Percentiles rank a stretch among this genome's conserved stretches.
phyloP scores from a whole-genome alignment of 2,797 vertebrate genomes.

The Halcyon smyrnensis region DNA sequence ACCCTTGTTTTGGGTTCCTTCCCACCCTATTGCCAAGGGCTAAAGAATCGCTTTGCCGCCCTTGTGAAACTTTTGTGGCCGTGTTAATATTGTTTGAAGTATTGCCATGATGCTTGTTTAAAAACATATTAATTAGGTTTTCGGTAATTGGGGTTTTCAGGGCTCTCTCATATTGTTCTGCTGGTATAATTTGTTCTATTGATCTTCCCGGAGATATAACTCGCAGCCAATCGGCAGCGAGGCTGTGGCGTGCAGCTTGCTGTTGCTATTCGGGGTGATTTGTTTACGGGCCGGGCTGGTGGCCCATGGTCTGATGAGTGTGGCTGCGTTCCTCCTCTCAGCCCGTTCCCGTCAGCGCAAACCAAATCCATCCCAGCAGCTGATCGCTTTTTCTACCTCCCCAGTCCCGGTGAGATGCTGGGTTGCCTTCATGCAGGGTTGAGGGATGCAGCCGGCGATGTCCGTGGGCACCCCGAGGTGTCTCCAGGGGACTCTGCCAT shows the following conservation, averaged over 20 bases:
- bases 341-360: background rate
- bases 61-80: constrained; percentile 22
- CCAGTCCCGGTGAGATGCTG: fast-evolving
- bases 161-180: background rate
- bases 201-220: constrained; percentile 24
- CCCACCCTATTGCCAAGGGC: background rate
- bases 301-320: background rate
- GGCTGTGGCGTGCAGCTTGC: background rate
- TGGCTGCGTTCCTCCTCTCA: background rate
- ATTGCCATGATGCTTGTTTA: constrained; percentile 35
- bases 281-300: background rate
- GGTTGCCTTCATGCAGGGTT: fast-evolving
- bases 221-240: background rate
- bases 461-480: fast-evolving
- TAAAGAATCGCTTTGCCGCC: background rate
- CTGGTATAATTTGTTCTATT: constrained; percentile 44
- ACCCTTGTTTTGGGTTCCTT: background rate
- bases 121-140: constrained; percentile 47
- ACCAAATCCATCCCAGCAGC: background rate
- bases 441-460: fast-evolving
- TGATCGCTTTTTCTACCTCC: background rate
- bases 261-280: background rate
- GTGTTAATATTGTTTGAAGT: background rate
- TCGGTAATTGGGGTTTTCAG: constrained; percentile 45
- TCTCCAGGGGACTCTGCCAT: background rate